Evolutionary conservation across 2,797 vertebrate genomes (phyloP).

Genomic region (Myotis daubentonii): DNA sequence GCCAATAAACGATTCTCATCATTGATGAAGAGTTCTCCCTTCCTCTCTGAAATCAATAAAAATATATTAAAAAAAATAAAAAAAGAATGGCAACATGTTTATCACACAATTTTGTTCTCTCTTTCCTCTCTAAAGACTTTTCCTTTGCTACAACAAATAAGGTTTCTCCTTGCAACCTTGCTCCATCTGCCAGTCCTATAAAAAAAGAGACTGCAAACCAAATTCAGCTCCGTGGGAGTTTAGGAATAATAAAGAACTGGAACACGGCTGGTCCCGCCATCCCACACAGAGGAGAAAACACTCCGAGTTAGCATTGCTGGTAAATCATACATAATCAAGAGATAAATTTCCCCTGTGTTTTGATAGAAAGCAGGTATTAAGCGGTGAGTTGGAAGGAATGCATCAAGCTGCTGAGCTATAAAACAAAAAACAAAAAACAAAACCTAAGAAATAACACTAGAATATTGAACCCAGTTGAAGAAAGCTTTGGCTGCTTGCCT

Average conservation of each 20-base stretch:
- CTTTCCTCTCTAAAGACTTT: not conserved
- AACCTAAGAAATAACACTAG: slow-evolving; percentile 36
- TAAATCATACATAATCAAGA: not conserved
- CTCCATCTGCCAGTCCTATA: not conserved
- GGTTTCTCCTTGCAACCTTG: not conserved
- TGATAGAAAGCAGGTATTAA: slow-evolving; percentile 7
- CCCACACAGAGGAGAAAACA: not conserved
- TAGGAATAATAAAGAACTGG: not conserved
- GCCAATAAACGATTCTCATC: no score
- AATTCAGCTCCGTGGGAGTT: not conserved
- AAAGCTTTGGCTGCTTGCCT: slow-evolving; percentile 28
- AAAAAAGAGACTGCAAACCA: not conserved
- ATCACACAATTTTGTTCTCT: not conserved
- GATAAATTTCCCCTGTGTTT: not conserved
- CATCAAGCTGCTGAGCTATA: not conserved
- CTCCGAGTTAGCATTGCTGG: not conserved
- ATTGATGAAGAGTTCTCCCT: no score
- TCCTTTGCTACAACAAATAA: not conserved
- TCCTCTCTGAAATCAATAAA: no score
- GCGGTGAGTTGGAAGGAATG: not conserved
- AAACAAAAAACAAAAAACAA: not conserved
- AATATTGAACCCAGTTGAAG: not conserved
- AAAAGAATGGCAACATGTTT: not conserved
- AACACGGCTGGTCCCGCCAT: not conserved
- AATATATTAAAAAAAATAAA: not conserved